A percentile compares a stretch with the other conserved stretches of the same genome.
Evolutionary conservation across 1,140 invertebrate species (phyloP).

Genomic region (Heliconius congener): DNA sequence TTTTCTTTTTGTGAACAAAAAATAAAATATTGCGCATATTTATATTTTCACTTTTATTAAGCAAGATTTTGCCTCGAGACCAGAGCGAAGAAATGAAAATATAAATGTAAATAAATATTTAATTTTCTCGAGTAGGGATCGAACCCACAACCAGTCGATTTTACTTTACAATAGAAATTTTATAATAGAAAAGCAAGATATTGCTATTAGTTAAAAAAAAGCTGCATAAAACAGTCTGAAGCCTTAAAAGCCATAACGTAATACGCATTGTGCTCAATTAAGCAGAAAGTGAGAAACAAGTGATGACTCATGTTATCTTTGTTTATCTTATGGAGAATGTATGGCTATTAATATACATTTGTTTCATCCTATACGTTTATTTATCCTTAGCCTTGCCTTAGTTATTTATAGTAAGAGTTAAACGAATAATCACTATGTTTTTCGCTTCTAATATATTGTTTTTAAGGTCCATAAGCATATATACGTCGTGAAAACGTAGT

Average conservation of each 20-base stretch:
- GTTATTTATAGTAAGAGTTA: not conserved
- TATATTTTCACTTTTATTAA: not conserved
- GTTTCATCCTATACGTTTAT: not conserved
- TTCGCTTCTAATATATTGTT: not conserved
- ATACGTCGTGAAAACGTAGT: no score
- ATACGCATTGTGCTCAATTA: not conserved
- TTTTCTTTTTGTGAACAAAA: not conserved
- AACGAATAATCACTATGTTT: not conserved
- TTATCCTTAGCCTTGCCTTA: not conserved
- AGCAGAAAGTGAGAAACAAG: constrained; percentile 5
- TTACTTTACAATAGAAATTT: not conserved
- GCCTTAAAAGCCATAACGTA: not conserved
- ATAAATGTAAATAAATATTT: no score
- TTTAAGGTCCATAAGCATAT: not conserved
- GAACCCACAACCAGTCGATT: no score
- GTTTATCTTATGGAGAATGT: constrained; percentile 12
- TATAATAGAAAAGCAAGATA: not conserved
- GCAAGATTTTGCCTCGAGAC: no score
- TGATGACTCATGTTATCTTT: constrained; percentile 12
- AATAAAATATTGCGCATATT: not conserved
- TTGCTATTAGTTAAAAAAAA: not conserved
- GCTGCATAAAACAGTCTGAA: not conserved
- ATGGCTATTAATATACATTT: constrained; percentile 6
- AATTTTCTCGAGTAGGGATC: no score
- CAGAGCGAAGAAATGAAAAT: no score